These are phyloP conservation scores for Sebastes variabilis DNA, from an alignment of 2,797 vertebrate genomes.

Conservation along the genomic window DNA sequence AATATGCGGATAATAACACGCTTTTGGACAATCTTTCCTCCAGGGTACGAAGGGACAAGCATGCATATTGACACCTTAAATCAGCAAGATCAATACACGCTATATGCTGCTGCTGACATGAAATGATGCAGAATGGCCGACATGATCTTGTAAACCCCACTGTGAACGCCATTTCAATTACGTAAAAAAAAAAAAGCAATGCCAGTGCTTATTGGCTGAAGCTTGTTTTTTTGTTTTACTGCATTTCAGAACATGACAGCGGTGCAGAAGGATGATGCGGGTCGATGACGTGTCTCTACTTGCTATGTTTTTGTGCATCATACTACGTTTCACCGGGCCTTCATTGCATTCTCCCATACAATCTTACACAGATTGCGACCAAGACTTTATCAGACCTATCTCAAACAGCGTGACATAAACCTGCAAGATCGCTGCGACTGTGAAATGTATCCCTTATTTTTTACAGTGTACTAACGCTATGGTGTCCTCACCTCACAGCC, in stretches of 20 bases:
- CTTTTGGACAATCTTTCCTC: background rate
- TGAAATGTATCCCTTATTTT: background rate
- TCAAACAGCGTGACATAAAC: background rate
- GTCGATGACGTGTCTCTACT: constrained; percentile 43
- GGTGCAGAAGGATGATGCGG: constrained; percentile 31
- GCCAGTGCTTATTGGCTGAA: background rate
- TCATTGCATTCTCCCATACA: background rate
- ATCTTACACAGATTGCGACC: too few species aligned
- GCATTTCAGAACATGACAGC: constrained; percentile 30
- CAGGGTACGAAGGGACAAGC: background rate
- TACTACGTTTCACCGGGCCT: background rate
- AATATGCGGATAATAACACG: background rate
- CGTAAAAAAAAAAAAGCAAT: background rate
- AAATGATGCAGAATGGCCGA: background rate
- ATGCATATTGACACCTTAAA: background rate
- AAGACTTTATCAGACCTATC: background rate
- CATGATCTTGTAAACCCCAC: background rate
- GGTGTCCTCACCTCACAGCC: background rate
- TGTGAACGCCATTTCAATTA: background rate
- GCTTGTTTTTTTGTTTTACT: constrained; percentile 29
- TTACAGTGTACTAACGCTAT: background rate
- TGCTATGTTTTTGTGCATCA: constrained; percentile 31
- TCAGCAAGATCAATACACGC: accelerated
- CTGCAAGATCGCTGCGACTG: background rate
- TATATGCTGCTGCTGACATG: background rate